These are phyloP conservation scores for Camelus dromedarius DNA, from an alignment of 2,113 vertebrate species.

Conservation along the genomic window DNA sequence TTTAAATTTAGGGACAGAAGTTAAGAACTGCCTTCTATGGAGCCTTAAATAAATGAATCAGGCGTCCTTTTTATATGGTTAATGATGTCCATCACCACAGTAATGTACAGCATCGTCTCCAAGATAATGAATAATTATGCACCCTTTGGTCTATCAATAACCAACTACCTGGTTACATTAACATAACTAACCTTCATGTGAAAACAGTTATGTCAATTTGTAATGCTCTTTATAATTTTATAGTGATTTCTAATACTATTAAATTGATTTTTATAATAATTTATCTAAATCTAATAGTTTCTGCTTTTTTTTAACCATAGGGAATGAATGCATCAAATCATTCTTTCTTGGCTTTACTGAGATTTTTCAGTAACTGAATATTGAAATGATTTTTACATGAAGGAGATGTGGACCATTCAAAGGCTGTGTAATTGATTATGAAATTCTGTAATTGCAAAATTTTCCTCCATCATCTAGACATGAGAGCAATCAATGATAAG, in stretches of 20 bases:
- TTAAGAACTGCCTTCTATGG: not conserved
- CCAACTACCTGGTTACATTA: conserved; percentile 8
- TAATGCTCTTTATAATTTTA: not conserved
- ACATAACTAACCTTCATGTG: not conserved
- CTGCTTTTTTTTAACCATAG: not conserved
- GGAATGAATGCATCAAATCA: not conserved
- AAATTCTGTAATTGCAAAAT: conserved; percentile 39
- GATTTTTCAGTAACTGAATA: conserved; percentile 56
- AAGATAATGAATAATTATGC: conserved; percentile 38
- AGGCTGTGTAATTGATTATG: conserved; percentile 44
- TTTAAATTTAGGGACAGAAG: not conserved
- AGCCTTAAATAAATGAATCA: conserved; percentile 7
- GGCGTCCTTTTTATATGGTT: not conserved
- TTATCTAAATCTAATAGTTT: conserved; percentile 24
- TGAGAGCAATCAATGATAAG: not conserved
- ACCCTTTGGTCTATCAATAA: not conserved
- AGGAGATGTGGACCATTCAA: not conserved
- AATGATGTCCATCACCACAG: not conserved
- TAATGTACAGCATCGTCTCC: not conserved
- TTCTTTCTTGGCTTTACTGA: conserved; percentile 7
- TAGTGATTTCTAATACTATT: not conserved
- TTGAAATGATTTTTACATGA: conserved; percentile 24
- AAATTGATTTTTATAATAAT: conserved; percentile 43
- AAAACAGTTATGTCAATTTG: conserved; percentile 41
- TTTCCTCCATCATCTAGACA: conserved; percentile 44